phyloP scores from a whole-genome alignment of 2,113 vertebrate species.

The Cephalopterus ornatus region DNA sequence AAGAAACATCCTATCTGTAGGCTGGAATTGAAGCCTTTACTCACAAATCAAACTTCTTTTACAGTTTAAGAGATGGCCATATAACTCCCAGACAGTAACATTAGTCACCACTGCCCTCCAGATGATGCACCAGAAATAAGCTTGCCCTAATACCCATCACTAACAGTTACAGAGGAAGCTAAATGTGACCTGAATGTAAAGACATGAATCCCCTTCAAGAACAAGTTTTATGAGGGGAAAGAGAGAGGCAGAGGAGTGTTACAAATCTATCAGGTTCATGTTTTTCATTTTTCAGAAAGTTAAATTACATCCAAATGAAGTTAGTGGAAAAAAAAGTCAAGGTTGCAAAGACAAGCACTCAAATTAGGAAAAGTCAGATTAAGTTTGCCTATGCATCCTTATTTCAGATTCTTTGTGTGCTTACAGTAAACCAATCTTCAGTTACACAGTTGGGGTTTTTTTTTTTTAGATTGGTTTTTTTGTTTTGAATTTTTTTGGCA shows the following conservation, averaged over 20 bases:
- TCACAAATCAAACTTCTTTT: background rate
- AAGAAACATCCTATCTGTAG: background rate
- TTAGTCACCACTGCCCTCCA: background rate
- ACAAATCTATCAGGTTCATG: background rate
- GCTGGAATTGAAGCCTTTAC: background rate
- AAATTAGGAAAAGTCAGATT: constrained; percentile 8
- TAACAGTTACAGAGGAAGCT: background rate
- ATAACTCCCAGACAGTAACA: background rate
- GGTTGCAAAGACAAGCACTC: constrained; percentile 65
- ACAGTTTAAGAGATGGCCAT: background rate
- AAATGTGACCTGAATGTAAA: background rate
- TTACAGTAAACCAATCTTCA: background rate
- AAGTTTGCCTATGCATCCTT: constrained; percentile 61
- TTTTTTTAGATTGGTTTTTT: background rate
- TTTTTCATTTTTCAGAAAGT: background rate
- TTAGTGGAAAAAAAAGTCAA: constrained; percentile 2
- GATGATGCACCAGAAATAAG: background rate
- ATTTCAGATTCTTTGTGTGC: background rate
- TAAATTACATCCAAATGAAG: constrained; percentile 21
- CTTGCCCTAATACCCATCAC: background rate
- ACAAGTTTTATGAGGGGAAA: background rate
- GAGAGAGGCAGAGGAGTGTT: constrained; percentile 59
- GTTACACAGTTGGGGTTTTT: background rate
- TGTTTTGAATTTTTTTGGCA: background rate
- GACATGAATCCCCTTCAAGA: background rate